phyloP scores from a whole-genome alignment of 2,888 invertebrate species.

The Hetaerina titia region DNA sequence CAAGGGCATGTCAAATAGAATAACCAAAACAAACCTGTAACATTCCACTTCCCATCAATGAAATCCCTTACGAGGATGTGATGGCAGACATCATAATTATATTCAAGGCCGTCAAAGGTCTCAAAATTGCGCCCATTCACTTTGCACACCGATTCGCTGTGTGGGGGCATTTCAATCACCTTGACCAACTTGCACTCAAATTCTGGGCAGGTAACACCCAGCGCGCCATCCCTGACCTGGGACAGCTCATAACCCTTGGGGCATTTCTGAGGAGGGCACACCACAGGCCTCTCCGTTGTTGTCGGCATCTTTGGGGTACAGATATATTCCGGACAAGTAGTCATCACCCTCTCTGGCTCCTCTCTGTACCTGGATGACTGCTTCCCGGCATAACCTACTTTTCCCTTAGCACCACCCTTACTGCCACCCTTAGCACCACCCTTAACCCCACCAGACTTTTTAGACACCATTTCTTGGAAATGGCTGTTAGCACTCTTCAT shows the following conservation, averaged over 20 bases:
- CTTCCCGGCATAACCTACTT: constrained; percentile 7
- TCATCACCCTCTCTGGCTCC: background rate
- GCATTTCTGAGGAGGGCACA: constrained; percentile 69
- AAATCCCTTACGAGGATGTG: constrained; percentile 88
- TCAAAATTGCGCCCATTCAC: constrained; percentile 88
- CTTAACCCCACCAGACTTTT: constrained; percentile 75
- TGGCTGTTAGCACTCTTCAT: constrained; percentile 64
- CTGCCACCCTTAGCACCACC: constrained; percentile 75
- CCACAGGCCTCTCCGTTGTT: constrained; percentile 70
- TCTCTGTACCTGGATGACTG: background rate
- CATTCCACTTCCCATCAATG: constrained; percentile 83
- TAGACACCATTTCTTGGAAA: constrained; percentile 74
- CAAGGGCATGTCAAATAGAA: too few relatives aligned
- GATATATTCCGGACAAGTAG: constrained; percentile 60
- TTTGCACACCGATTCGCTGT: constrained; percentile 84
- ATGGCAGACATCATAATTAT: constrained; percentile 89
- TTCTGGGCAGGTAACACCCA: constrained; percentile 70
- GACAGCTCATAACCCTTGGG: constrained; percentile 70
- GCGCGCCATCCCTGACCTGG: constrained; percentile 56
- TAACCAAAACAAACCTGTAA: constrained; percentile 76
- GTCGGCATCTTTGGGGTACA: constrained; percentile 81
- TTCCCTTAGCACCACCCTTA: constrained; percentile 72
- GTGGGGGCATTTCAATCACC: constrained; percentile 80
- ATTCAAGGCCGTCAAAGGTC: constrained; percentile 89
- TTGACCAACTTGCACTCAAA: constrained; percentile 72